Base-by-base conservation (phyloP, 2,888 invertebrate genomes). In the Philopedon plagiatum region DNA sequence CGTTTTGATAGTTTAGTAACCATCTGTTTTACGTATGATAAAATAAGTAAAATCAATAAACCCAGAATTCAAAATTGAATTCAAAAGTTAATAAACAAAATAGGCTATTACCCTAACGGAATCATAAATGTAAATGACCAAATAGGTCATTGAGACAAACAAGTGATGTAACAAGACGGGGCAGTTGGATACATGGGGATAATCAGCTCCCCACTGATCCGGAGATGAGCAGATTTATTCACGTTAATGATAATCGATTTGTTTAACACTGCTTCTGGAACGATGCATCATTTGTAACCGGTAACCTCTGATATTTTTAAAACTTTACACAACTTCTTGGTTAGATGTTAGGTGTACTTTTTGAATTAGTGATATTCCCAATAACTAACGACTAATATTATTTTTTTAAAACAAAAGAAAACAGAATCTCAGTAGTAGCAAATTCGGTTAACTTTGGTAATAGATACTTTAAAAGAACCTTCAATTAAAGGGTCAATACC, bases 141-240 rank as follows among this genome's bases (percentile, higher is more conserved):
- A 65, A 65, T 65, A 57, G 65, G 65, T 57, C 44, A 65, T 67
- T 41, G 46, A 49, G 49, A 67, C 60, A 11, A 37, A 51, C 60
- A 44, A 67, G 37, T 37, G 32, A 57, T 49, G 58, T 56, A 70
- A 69, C 67, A 70, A 74, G 68, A 74, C 63, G 56, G 46, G 64
- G 57, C 60, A 58, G 58, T 61, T 56, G 73, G 72, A 74, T 76
- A 74, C 71, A 75, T 63, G 75, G 71, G 60, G 63, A 73, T 76
- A 76, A 78, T 78, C 76, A 78, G 74, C 78, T 76, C 78, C 78
- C 78, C 68, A 76, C 77, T 76, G 78, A 74, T 75, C 76, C 51
- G 32, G 54, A 70, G 49, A 70, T 63, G 70, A 70, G 62, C 41
- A 62, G 63, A 70, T 70, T 56, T 70, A 70, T 70, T 63, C 63